Percentiles rank a stretch among this genome's conserved stretches.
These are phyloP conservation scores for Martes martes DNA, from an alignment of 2,113 vertebrate genomes.

Conservation along the genomic window DNA sequence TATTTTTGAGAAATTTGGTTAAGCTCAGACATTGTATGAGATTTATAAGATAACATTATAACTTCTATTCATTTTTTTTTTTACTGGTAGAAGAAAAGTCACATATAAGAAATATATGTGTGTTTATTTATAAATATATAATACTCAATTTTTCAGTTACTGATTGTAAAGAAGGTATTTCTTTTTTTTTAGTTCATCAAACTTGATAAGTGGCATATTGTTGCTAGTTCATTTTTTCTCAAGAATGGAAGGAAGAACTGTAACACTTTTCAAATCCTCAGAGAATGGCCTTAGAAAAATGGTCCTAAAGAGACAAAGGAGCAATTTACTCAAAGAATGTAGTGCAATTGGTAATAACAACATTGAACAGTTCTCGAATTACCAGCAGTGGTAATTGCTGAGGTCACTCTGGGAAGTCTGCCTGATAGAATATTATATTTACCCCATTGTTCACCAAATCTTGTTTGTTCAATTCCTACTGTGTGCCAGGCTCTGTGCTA, in stretches of 20 bases:
- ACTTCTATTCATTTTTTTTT: neutral
- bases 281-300: neutral
- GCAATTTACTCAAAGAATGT: neutral
- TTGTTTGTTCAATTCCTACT: neutral
- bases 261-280: neutral
- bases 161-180: neutral
- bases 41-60: neutral
- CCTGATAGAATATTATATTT: neutral
- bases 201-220: neutral
- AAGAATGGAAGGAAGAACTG: neutral
- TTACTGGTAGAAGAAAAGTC: neutral
- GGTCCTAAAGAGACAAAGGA: neutral
- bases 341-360: neutral
- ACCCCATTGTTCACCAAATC: neutral
- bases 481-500: neutral
- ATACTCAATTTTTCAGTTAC: neutral
- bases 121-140: neutral
- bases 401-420: neutral
- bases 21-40: neutral
- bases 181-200: neutral
- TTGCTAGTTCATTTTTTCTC: neutral
- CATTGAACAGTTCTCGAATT: neutral
- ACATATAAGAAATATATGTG: neutral
- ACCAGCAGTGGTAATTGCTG: neutral
- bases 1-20: neutral